Evolutionary conservation across 2,888 invertebrate species (phyloP).

Genomic region (Gryllus longicercus): DNA sequence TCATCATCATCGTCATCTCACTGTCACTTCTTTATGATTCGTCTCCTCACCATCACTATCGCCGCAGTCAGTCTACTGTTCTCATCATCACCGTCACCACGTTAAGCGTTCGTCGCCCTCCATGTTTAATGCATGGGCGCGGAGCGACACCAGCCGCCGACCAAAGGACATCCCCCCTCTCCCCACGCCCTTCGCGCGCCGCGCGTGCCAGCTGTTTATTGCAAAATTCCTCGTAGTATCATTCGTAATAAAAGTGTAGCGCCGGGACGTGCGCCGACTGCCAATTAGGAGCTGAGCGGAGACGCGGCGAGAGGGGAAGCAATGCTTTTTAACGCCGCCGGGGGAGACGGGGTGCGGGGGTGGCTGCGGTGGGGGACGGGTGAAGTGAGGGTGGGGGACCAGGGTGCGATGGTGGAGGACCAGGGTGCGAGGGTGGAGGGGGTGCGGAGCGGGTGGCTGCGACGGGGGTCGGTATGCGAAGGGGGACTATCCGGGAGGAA

Average conservation of each 20-base stretch:
- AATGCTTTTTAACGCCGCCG: not conserved
- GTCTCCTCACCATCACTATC: too few relatives aligned
- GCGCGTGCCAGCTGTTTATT: not conserved
- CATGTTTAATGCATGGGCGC: not conserved
- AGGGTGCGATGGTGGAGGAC: too few relatives aligned
- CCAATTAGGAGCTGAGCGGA: too few relatives aligned
- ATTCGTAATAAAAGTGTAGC: conserved; percentile 4
- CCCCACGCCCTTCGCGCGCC: not conserved
- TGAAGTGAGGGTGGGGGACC: not conserved
- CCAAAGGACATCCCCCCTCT: too few relatives aligned
- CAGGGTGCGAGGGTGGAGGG: not conserved
- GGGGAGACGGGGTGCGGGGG: not conserved
- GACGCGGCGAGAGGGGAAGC: not conserved
- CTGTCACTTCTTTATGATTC: too few relatives aligned
- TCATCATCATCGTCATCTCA: too few relatives aligned
- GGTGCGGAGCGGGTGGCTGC: not conserved
- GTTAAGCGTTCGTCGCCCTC: not conserved
- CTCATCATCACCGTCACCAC: not conserved
- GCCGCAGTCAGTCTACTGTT: not conserved
- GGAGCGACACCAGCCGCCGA: too few relatives aligned
- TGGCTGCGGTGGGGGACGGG: not conserved
- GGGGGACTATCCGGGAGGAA: too few relatives aligned
- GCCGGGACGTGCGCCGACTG: not conserved
- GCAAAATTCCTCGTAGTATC: conserved; percentile 23
- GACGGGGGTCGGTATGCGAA: too few relatives aligned